Conservation (phyloP, 35 echinoderm and acorn worm genomes). For the Patiria miniata region DNA sequence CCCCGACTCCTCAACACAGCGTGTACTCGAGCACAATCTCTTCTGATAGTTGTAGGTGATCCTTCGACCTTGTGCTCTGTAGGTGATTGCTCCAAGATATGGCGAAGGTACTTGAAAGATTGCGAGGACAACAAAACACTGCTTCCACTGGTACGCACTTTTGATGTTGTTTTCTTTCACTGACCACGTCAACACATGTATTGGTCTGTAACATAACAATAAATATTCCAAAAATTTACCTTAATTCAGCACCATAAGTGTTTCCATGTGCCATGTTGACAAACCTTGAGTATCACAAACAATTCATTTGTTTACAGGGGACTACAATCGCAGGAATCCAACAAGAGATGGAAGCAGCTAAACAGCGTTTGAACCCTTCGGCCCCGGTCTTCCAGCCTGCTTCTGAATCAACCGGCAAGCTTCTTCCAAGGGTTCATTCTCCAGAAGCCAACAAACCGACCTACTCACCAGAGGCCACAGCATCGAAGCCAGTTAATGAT, state of each 20-base stretch:
- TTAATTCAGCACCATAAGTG: too few species aligned
- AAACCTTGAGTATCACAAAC: too few species aligned
- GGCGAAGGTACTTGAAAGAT: slow-evolving; percentile 66
- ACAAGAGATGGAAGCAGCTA: slow-evolving; percentile 52
- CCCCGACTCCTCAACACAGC: slow-evolving; percentile 79
- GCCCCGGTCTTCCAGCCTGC: slow-evolving; percentile 52
- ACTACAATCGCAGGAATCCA: slow-evolving; percentile 49
- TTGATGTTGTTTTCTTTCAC: too few species aligned
- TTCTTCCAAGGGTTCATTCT: slow-evolving; percentile 11
- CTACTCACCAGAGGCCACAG: neutral
- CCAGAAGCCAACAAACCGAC: neutral
- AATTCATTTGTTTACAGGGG: neutral
- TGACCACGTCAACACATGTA: too few species aligned
- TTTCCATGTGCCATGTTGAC: too few species aligned
- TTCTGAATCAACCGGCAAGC: neutral
- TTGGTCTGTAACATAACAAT: too few species aligned
- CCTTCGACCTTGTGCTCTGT: slow-evolving; percentile 75
- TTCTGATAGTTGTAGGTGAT: slow-evolving; percentile 77
- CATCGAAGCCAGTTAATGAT: neutral
- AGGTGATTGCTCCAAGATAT: slow-evolving; percentile 72
- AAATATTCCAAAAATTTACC: too few species aligned
- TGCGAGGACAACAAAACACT: slow-evolving; percentile 69
- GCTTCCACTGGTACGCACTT: slow-evolving; percentile 10
- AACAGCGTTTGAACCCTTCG: slow-evolving; percentile 60
- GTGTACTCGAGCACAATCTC: slow-evolving; percentile 77